Evolutionary conservation across 2,113 vertebrate genomes (phyloP).

Genomic region (Carlito syrichta): DNA sequence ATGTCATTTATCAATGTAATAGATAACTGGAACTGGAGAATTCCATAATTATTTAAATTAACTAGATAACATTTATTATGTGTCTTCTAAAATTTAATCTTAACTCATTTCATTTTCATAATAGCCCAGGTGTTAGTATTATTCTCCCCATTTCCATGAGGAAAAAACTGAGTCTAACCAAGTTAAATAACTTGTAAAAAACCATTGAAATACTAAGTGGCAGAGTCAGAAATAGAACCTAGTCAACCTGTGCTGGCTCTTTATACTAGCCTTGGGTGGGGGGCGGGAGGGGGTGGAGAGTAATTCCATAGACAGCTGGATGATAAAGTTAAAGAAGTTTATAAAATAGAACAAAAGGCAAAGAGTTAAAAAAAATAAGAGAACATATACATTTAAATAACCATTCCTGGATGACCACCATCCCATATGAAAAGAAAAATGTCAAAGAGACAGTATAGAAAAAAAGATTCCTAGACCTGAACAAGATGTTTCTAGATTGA

Average conservation of each 20-base stretch:
- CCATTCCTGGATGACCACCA: background rate
- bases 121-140: background rate
- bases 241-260: background rate
- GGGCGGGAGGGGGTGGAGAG: background rate
- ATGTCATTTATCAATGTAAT: background rate
- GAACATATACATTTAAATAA: background rate
- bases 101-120: background rate
- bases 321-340: background rate
- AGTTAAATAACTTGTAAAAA: slow-evolving; percentile 15
- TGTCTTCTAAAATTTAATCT: background rate
- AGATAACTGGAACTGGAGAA: background rate
- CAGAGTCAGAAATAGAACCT: background rate
- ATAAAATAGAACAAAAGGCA: background rate
- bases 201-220: background rate
- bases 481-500: background rate
- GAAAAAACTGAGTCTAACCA: background rate
- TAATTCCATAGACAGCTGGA: background rate
- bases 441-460: background rate
- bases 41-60: background rate
- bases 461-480: background rate
- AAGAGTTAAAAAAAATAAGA: background rate
- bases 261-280: background rate
- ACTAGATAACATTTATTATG: background rate
- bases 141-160: background rate
- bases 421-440: background rate